Conservation (phyloP, 2,113 vertebrate species). For the Stomatorhinus ivindoensis region DNA sequence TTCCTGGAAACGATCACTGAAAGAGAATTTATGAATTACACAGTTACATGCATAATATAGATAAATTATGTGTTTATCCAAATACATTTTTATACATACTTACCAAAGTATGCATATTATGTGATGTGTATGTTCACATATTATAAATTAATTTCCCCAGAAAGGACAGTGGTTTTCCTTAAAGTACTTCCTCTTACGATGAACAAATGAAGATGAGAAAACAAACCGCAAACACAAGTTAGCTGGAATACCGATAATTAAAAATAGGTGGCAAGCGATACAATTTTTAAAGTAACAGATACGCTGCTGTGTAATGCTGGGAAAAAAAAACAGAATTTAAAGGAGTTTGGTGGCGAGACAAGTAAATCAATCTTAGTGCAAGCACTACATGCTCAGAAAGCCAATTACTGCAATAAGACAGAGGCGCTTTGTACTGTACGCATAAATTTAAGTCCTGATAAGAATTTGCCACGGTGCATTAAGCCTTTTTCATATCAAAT, state of each 20-base stretch:
- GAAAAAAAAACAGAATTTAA: constrained; percentile 17
- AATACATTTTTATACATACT: background rate
- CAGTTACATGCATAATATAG: background rate
- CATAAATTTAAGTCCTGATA: background rate
- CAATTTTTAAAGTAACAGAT: constrained; percentile 3
- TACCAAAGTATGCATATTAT: background rate
- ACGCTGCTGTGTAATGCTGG: background rate
- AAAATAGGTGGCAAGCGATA: background rate
- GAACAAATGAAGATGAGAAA: background rate
- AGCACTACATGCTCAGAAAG: constrained; percentile 13
- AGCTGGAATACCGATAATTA: background rate
- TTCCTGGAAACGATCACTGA: background rate
- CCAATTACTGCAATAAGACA: constrained; percentile 4
- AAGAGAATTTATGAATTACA: background rate
- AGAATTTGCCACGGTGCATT: background rate
- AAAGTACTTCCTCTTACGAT: background rate
- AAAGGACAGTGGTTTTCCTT: background rate
- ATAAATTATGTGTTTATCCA: background rate
- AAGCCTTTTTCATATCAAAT: constrained; percentile 3
- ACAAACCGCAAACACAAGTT: background rate
- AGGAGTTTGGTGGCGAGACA: constrained; percentile 7
- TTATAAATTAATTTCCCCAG: background rate
- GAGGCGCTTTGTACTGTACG: background rate
- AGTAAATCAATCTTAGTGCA: constrained; percentile 18
- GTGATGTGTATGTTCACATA: background rate